phyloP scores from a whole-genome alignment of 2,113 vertebrate genomes.

The Lepisosteus oculatus region DNA sequence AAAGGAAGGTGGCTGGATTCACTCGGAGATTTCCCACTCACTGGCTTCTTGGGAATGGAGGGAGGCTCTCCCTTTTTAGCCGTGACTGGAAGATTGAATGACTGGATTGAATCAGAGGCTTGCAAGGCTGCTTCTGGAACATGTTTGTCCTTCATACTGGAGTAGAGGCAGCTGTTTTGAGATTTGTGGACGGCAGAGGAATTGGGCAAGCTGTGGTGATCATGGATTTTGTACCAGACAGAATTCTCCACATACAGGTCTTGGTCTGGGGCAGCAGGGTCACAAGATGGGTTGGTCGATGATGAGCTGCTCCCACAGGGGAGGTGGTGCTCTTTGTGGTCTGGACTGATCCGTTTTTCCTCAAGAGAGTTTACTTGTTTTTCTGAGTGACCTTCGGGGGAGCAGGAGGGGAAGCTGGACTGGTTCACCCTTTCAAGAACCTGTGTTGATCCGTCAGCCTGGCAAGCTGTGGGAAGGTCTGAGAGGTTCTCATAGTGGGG shows the following conservation, averaged over 20 bases:
- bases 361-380: constrained; percentile 49
- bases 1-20: constrained; percentile 76
- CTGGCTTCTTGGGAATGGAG: constrained; percentile 62
- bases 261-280: constrained; percentile 28
- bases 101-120: constrained; percentile 23
- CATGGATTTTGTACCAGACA: constrained; percentile 38
- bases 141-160: constrained; percentile 32
- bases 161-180: constrained; percentile 29
- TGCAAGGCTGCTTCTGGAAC: background rate
- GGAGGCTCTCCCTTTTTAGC: constrained; percentile 44
- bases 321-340: constrained; percentile 16
- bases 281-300: constrained; percentile 11
- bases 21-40: constrained; percentile 49
- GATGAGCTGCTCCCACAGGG: background rate
- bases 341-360: constrained; percentile 8
- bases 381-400: constrained; percentile 33
- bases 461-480: constrained; percentile 32
- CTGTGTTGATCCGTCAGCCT: constrained; percentile 34
- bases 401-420: constrained; percentile 41
- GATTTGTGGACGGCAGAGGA: constrained; percentile 31
- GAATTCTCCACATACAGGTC: constrained; percentile 45
- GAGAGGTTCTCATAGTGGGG: constrained; percentile 68
- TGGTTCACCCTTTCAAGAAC: constrained; percentile 52
- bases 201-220: constrained; percentile 48
- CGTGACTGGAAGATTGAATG: constrained; percentile 22